Conservation (phyloP, 2,888 invertebrate genomes). For the Clivina fossor region DNA sequence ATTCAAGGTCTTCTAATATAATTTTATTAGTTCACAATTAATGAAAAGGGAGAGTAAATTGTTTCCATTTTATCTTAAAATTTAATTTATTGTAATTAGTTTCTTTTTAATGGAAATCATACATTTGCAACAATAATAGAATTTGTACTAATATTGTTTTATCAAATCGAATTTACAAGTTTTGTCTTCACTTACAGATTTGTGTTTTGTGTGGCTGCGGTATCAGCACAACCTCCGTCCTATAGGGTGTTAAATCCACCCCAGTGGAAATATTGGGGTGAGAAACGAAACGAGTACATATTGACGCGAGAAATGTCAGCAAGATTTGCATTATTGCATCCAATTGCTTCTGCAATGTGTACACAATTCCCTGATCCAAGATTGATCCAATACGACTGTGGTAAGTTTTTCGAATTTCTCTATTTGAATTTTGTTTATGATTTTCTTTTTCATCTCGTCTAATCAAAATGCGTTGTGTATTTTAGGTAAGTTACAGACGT, state of each 20-base stretch:
- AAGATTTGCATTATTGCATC: conserved; percentile 72
- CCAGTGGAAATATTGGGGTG: conserved; percentile 61
- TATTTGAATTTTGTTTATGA: no score
- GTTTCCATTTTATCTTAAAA: conserved; percentile 1
- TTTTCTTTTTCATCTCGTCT: no score
- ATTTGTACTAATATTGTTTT: no score
- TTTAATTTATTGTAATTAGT: no score
- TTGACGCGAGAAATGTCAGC: conserved; percentile 63
- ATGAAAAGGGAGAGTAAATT: background rate
- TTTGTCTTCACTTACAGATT: no score
- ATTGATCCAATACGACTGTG: conserved; percentile 98
- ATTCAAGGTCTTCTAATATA: background rate
- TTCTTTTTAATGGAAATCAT: no score
- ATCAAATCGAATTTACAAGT: no score
- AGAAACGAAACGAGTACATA: conserved; percentile 56
- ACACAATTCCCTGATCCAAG: conserved; percentile 98
- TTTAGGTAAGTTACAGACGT: conserved; percentile 82
- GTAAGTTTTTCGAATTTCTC: no score
- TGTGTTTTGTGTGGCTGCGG: conserved; percentile 77
- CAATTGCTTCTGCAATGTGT: conserved; percentile 75
- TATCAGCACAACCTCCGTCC: conserved; percentile 65
- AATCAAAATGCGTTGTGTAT: conserved; percentile 30
- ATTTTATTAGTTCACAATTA: background rate
- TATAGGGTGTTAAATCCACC: conserved; percentile 72
- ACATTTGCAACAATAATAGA: no score